Base-by-base conservation (phyloP, 2,797 vertebrate species). In the Syngnathus acus region DNA sequence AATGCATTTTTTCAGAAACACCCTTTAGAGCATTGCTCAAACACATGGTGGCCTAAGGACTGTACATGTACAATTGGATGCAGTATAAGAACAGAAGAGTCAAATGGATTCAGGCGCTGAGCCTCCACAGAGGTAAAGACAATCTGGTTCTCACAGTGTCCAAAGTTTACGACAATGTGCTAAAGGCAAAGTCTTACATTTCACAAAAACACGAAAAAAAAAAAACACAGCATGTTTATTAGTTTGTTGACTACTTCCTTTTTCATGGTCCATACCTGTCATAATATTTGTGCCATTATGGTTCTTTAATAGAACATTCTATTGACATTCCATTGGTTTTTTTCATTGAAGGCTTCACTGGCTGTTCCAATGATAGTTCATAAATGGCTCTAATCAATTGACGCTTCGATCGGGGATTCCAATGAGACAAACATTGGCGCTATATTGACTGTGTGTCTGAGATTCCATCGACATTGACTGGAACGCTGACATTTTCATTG, bases 131-230 rank as follows among this genome's bases (percentile, higher is more conserved):
- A 75, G 70, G 82, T 73, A 55, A 80, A 84, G 76, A 80, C 85
- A 89, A 80, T 84, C 80, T 83, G 81, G 80, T 82, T 86, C 77
- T 83, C 78, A 82, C 80, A 79, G 82, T 80, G 75, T 84, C 78
- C 79, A 84, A 80, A 82, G 81, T 82, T 82, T 78, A 82, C 26
- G 81, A 81, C 84, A 80, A 77, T 76, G 76, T 80, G 78, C 72
- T 82, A 70, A 78, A 86, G 86, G 86, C 85, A 89, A 90, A 87
- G 84, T 85, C 82, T 54, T 54, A 11, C 21, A 32, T 26, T 21
- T 26, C 23, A 11, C 23, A 4, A 11, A 11, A 53, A 53, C 9
- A 19, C 6, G 1, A 6, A 47, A 47, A 45, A 45, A 47, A 8
- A n/a, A 21, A 51, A 9, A 0, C 5, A n/a, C 19, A 21, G 9